phyloP scores from a whole-genome alignment of 2,797 vertebrate species.

The Bovichtus diacanthus region DNA sequence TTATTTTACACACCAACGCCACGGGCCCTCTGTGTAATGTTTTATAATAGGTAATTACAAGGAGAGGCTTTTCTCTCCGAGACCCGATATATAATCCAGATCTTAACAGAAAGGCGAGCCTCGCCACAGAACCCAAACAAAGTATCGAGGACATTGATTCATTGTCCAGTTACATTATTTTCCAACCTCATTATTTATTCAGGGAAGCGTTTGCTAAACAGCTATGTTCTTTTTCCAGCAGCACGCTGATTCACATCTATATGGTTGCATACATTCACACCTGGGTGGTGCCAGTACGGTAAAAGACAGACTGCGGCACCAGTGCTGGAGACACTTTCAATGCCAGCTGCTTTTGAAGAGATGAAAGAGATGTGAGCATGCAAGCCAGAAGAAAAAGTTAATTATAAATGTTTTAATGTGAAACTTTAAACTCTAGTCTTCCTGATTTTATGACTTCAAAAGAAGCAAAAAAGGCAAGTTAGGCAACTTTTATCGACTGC shows the following conservation, averaged over 20 bases:
- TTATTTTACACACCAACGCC: slow-evolving; percentile 74
- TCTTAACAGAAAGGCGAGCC: slow-evolving; percentile 64
- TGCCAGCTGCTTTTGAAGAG: not conserved
- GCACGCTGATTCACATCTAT: slow-evolving; percentile 28
- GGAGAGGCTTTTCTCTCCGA: slow-evolving; percentile 55
- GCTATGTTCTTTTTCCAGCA: slow-evolving; percentile 20
- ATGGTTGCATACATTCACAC: slow-evolving; percentile 32
- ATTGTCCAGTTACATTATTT: slow-evolving; percentile 52
- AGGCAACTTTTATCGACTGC: not conserved
- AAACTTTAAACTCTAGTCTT: not conserved
- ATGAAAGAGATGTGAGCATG: not conserved
- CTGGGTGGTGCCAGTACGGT: slow-evolving; percentile 22
- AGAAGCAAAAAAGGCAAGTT: not conserved
- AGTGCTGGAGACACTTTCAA: not conserved
- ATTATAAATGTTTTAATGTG: not conserved
- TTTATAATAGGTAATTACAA: slow-evolving; percentile 75
- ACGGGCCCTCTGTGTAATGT: slow-evolving; percentile 60
- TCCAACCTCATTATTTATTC: slow-evolving; percentile 60
- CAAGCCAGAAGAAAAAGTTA: not conserved
- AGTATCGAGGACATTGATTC: slow-evolving; percentile 53
- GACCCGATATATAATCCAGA: slow-evolving; percentile 65
- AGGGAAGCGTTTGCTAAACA: slow-evolving; percentile 33
- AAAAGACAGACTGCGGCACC: slow-evolving; percentile 4
- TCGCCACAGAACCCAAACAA: slow-evolving; percentile 65
- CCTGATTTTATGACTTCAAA: not conserved